Evolutionary conservation across 1,140 invertebrate genomes (phyloP).

Genomic region (Tetragonula clypearis): DNA sequence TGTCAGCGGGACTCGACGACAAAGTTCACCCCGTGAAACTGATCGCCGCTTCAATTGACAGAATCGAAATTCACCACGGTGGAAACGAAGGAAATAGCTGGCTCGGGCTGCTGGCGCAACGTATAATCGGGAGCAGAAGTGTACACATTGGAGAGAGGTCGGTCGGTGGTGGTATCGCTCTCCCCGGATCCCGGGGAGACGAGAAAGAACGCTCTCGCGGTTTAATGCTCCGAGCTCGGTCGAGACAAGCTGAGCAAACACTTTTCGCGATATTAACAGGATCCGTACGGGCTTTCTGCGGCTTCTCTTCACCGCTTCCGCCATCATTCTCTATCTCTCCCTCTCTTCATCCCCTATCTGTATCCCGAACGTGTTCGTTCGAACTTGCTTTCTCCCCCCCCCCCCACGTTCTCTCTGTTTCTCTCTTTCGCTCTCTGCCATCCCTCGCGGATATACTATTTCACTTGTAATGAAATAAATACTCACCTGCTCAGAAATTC

Average conservation of each 20-base stretch:
- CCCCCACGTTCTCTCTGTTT: background rate
- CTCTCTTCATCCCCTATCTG: background rate
- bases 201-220: constrained; percentile 71
- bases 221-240: constrained; percentile 73
- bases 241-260: constrained; percentile 77
- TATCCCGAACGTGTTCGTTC: background rate
- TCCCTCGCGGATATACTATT: background rate
- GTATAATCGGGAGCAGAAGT: constrained; percentile 62
- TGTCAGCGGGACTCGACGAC: background rate
- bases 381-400: background rate
- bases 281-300: constrained; percentile 59
- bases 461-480: constrained; percentile 58
- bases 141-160: constrained; percentile 47
- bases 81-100: constrained; percentile 48
- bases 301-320: constrained; percentile 42
- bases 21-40: background rate
- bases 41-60: constrained; percentile 52
- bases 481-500: constrained; percentile 46
- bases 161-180: constrained; percentile 48
- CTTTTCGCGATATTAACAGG: constrained; percentile 76
- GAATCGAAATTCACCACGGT: constrained; percentile 54
- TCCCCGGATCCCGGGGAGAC: constrained; percentile 53
- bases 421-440: background rate
- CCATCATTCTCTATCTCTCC: background rate
- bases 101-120: constrained; percentile 20